phyloP scores from a whole-genome alignment of 2,797 vertebrate species.

The Sphaeramia orbicularis region DNA sequence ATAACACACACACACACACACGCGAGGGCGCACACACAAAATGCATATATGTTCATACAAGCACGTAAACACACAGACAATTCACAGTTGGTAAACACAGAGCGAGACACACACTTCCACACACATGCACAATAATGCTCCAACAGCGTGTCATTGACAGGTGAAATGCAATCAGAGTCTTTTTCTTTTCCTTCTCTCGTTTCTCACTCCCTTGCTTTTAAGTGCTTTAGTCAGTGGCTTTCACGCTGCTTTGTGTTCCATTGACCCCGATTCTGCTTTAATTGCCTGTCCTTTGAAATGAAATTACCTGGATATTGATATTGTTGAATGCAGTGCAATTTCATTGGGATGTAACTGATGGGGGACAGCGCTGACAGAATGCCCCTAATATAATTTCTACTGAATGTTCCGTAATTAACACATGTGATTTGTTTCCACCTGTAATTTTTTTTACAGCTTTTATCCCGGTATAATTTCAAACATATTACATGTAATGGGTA shows the following conservation, averaged over 20 bases:
- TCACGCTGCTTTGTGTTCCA: slow-evolving; percentile 82
- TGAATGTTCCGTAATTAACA: slow-evolving; percentile 72
- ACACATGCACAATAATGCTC: slow-evolving; percentile 77
- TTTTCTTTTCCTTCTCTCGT: slow-evolving; percentile 77
- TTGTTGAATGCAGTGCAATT: slow-evolving; percentile 78
- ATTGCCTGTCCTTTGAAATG: slow-evolving; percentile 84
- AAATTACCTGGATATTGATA: slow-evolving; percentile 85
- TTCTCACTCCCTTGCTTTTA: slow-evolving; percentile 82
- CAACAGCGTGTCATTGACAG: slow-evolving; percentile 86
- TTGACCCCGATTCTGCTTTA: slow-evolving; percentile 82
- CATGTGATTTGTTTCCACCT: slow-evolving; percentile 60
- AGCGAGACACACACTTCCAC: slow-evolving; percentile 34
- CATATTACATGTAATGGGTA: slow-evolving; percentile 16
- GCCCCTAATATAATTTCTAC: slow-evolving; percentile 69
- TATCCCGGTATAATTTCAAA: slow-evolving; percentile 49
- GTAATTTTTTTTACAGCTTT: slow-evolving; percentile 29
- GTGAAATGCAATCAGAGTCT: slow-evolving; percentile 85
- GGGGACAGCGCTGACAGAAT: slow-evolving; percentile 67
- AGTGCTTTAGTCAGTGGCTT: slow-evolving; percentile 83
- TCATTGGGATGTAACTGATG: slow-evolving; percentile 77
- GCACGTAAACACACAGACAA: slow-evolving; percentile 43
- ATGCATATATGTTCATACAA: slow-evolving; percentile 57
- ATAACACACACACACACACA: slow-evolving; percentile 75
- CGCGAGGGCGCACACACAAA: slow-evolving; percentile 26
- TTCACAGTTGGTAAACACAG: slow-evolving; percentile 64